Evolutionary conservation across 2,797 vertebrate species (phyloP), one percentile per base, ranked within the genome.

Genomic region (Tolypeutes matacus): DNA sequence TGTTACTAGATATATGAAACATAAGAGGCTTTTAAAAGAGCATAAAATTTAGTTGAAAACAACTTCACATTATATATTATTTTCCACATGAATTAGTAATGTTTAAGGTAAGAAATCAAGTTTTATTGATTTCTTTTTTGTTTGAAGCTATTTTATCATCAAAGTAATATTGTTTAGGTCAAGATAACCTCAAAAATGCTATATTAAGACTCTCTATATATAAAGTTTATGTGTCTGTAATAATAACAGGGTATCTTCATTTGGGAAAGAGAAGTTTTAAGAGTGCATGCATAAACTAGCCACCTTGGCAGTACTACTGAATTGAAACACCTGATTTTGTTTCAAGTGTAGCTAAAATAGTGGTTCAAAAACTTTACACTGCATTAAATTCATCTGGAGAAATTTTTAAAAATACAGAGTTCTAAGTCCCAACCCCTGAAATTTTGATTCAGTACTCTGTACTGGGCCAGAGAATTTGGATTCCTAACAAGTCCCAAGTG

Each of bases 1-100:
- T 77, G 25, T 4, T 76, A 73, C 39, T 64, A 46, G n/a, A 46
- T 60, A n/a, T 53, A n/a, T 70, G 27, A 58, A 58, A 90, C 9
- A 11, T 49, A 75, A 91, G 14, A 39, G 0, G 20, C 10, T 70
- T 87, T 78, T 84, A 67, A 60, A 78, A 86, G 34, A 46, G 0
- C 51, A 90, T 77, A 95, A 60, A 89, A 92, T 31, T 62, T 65
- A 67, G 0, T 42, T 90, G 18, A 87, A 87, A 70, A 95, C 21
- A 36, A 58, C 5, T 70, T 87, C 90, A 23, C 15, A 70, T 67
- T 80, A 42, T 39, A 83, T 75, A 67, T 90, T 85, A 81, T 2
- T 10, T 85, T 29, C 39, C 34, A 78, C 17, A n/a, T 76, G 7
- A 69, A 42, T 56, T 78, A 86, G 46, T 80, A 85, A 77, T 46